Conservation (phyloP, 1,140 invertebrate genomes). For the Sycobia sp. region DNA sequence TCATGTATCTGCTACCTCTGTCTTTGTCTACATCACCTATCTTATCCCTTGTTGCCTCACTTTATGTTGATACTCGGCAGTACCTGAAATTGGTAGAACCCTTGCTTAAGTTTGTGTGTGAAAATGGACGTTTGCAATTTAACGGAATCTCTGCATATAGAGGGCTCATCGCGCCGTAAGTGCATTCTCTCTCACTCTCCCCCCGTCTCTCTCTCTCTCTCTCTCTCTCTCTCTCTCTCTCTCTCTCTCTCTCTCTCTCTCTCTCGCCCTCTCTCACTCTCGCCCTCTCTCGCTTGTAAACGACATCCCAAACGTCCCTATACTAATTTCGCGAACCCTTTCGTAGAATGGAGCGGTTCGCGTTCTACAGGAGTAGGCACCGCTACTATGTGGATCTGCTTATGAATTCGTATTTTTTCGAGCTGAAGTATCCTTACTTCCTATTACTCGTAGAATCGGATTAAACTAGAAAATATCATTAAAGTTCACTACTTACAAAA, state of each 20-base stretch:
- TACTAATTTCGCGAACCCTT: conserved; percentile 45
- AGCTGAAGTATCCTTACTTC: not conserved
- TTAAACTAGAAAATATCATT: conserved; percentile 13
- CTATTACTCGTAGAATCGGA: not conserved
- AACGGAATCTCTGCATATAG: conserved; percentile 51
- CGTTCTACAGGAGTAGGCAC: not conserved
- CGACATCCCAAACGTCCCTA: conserved; percentile 47
- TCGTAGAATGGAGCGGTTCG: not conserved
- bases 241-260: too few relatives aligned
- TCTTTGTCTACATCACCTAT: too few relatives aligned
- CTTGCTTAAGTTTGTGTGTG: not conserved
- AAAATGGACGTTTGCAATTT: conserved; percentile 46
- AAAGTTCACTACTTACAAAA: conserved; percentile 1
- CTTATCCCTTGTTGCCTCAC: too few relatives aligned
- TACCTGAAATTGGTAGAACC: too few relatives aligned
- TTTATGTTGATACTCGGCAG: too few relatives aligned
- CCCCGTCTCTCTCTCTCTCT: too few relatives aligned
- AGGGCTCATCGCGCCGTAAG: conserved; percentile 40
- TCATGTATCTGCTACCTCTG: too few relatives aligned
- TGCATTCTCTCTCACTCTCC: conserved; percentile 33
- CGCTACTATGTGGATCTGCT: not conserved
- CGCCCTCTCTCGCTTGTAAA: too few relatives aligned
- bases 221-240: too few relatives aligned
- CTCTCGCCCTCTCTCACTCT: too few relatives aligned
- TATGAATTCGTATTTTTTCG: not conserved